Evolutionary conservation across 2,797 vertebrate species (phyloP), one percentile per base, ranked within the genome.

Genomic region (Heliangelus exortis): DNA sequence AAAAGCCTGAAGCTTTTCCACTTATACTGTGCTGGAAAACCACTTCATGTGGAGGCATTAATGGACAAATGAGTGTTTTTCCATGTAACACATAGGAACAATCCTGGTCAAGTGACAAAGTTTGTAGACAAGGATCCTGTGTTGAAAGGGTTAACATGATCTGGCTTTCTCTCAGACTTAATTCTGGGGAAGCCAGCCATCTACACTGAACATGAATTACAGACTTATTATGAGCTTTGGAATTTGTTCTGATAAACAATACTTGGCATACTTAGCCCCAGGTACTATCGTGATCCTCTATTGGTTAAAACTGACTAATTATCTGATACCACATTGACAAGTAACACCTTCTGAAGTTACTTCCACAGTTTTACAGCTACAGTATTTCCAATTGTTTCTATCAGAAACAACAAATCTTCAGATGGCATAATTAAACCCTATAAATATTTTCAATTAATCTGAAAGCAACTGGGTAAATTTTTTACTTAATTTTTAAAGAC

Each of bases 171-270:
- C 55, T 59, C 59, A 93, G n/a, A 53, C 34, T 58, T 71, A 66
- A 25, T 17, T 77, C 58, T 68, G 36, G 45, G 33, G 39, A 89
- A 94, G 55, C 12, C 85, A 96, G 62, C 47, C 86, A 92, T 58
- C 78, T 55, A 89, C 89, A 90, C 72, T 45, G 57, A 92, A 77
- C 65, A 72, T 18, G 43, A 94, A 76, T 61, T 73, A 72, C 4
- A 10, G 63, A 92, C 87, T 87, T 90, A 65, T 90, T 92, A 71
- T 36, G 11, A 90, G 84, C 15, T 72, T 81, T 81, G 82, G 86
- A 84, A 92, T 95, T 76, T 79, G 72, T 79, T 94, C 85, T 87
- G 74, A 72, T 68, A 90, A 91, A 61, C 57, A 93, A 34, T 41
- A 80, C 61, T 36, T 77, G 65, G 57, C 43, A 53, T 39, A 75